Evolutionary conservation across 2,888 invertebrate genomes (phyloP).

Genomic region (Seira sanloemensis): DNA sequence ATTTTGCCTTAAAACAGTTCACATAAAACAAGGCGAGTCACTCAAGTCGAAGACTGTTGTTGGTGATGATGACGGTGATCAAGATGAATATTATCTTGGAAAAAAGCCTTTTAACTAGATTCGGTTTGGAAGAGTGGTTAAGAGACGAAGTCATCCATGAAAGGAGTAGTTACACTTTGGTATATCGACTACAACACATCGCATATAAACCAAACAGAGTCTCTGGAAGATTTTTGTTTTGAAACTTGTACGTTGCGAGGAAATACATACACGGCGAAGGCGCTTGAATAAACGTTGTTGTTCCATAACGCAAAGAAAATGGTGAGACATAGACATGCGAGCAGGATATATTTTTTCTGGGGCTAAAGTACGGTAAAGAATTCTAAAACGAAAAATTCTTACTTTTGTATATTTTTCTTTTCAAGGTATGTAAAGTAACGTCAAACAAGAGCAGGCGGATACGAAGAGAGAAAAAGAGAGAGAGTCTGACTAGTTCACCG

Average conservation of each 20-base stretch:
- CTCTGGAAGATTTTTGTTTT: no score
- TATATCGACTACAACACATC: slow-evolving; percentile 22
- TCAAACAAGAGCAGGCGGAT: not conserved
- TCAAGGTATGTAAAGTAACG: slow-evolving; percentile 12
- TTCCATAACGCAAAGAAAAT: slow-evolving; percentile 18
- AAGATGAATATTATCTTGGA: slow-evolving; percentile 61
- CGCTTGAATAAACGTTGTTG: slow-evolving; percentile 2
- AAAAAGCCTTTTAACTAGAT: slow-evolving; percentile 60
- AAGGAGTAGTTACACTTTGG: slow-evolving; percentile 33
- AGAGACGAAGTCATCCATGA: slow-evolving; percentile 55
- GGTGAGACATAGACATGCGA: not conserved
- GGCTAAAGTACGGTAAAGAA: not conserved
- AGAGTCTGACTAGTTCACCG: not conserved
- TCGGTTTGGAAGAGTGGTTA: slow-evolving; percentile 59
- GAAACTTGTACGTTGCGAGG: no score
- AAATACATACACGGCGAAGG: no score
- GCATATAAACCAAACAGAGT: not conserved
- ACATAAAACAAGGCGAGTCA: not conserved
- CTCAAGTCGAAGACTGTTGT: not conserved
- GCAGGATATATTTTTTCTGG: no score
- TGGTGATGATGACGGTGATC: slow-evolving; percentile 23
- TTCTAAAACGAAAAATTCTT: slow-evolving; percentile 9
- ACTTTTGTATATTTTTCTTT: not conserved
- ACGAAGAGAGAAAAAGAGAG: not conserved
- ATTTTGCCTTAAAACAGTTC: no score